Base-by-base conservation (phyloP, 2,797 vertebrate genomes). In the Lepidocolaptes lacrymiger region DNA sequence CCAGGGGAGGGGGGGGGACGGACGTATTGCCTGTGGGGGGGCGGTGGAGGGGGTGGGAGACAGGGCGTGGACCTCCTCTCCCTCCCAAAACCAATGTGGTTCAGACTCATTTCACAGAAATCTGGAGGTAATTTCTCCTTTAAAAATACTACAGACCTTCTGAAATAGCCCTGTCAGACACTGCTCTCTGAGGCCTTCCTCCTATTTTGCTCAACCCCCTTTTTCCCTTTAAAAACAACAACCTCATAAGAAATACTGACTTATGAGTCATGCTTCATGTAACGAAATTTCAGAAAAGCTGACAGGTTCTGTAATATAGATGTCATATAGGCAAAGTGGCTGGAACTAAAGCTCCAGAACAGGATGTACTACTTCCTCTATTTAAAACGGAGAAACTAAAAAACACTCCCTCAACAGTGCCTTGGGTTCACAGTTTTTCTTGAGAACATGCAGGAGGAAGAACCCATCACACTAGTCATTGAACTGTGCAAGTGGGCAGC, bases 171-270 rank as follows among this genome's bases (percentile, higher is more conserved):
- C 97, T 97, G 97, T 80, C 96, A 98, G 97, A 95, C 97, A 96
- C 92, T 49, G 98, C 97, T 98, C 91, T 97, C 97, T 97, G 97
- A 89, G 97, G 97, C 88, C 97, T 97, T 98, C 97, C 97, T 97
- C 98, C 96, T 98, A 97, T 49, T 98, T 95, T 97, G 97, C 96
- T 97, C 97, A 97, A 96, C 97, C 97, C 98, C 97, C 96, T 73
- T 67, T 67, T 49, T 32, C 15, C 46, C 46, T 67, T 49, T 49
- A 26, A 28, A 37, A 46, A 46, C 26, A 24, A 34, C 27, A n/a
- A 15, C n/a, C 44, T 77, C 28, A 15, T 16, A 77, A 73, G 36
- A 23, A 73, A 73, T 36, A 72, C 17, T 10, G 12, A 77, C 59
- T 49, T 63, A 34, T 22, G 51, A 54, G 52, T 44, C 20, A 16